Evolutionary conservation across 2,797 vertebrate genomes (phyloP).

Genomic region (Sus cebifrons): DNA sequence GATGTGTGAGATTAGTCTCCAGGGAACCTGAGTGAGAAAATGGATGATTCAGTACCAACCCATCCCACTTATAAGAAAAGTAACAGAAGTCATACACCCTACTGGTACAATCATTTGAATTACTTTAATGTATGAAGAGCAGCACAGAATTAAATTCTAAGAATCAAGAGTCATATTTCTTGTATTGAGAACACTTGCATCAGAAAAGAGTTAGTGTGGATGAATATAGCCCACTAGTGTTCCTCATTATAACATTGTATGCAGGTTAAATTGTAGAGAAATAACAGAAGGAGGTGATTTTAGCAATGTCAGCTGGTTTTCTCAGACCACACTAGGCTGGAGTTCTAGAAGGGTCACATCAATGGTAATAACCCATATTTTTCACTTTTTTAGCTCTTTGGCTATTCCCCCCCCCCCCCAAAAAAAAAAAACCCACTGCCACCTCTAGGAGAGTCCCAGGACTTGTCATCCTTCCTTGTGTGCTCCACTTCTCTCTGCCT

Average conservation of each 20-base stretch:
- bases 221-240: constrained; percentile 9
- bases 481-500: background rate
- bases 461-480: too few species aligned
- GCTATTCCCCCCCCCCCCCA: background rate
- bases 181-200: background rate
- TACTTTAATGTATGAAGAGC: constrained; percentile 43
- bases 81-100: background rate
- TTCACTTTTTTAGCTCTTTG: constrained; percentile 56
- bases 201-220: background rate
- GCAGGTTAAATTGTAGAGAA: constrained; percentile 19
- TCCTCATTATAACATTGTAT: constrained; percentile 14
- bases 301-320: background rate
- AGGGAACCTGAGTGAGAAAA: constrained; percentile 8
- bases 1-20: background rate
- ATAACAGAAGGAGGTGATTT: background rate
- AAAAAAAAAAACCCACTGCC: too few species aligned
- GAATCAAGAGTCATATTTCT: constrained; percentile 36
- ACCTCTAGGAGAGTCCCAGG: background rate
- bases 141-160: constrained; percentile 50
- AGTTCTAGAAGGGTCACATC: constrained; percentile 47
- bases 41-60: background rate
- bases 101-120: background rate
- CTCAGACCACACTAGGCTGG: background rate
- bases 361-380: constrained; percentile 35
- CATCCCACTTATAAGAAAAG: constrained; percentile 28